Evolutionary conservation across 2,888 invertebrate species (phyloP).

Genomic region (Brenthis ino): DNA sequence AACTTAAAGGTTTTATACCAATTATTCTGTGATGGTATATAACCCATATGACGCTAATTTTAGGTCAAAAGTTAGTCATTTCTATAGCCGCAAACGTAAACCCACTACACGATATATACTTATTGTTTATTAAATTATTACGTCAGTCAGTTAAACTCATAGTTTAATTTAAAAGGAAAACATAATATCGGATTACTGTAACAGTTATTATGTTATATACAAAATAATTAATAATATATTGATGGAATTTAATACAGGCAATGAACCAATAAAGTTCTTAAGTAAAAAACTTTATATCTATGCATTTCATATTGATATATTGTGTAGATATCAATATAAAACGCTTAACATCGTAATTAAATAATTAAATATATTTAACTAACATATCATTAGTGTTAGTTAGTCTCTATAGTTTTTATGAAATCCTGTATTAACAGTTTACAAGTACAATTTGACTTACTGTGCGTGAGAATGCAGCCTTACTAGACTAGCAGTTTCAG

Average conservation of each 20-base stretch:
- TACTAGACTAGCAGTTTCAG: constrained; percentile 38
- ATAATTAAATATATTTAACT: too few species aligned
- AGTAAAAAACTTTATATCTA: too few species aligned
- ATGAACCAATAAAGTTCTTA: neutral
- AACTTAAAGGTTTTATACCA: too few species aligned
- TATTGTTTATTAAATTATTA: constrained; percentile 9
- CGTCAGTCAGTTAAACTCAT: constrained; percentile 22
- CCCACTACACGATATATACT: neutral
- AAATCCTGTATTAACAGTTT: too few species aligned
- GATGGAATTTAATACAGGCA: constrained; percentile 3
- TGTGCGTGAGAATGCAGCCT: constrained; percentile 27
- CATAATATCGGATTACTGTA: constrained; percentile 19
- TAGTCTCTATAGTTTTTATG: too few species aligned
- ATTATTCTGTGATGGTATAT: neutral
- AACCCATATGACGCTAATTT: constrained; percentile 10
- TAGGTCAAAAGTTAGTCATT: constrained; percentile 10
- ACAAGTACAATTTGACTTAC: neutral
- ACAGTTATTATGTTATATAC: constrained; percentile 20
- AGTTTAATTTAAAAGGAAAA: constrained; percentile 24
- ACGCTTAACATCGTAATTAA: too few species aligned
- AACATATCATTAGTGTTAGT: too few species aligned
- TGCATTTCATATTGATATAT: too few species aligned
- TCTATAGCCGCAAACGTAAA: constrained; percentile 5
- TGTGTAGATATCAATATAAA: too few species aligned
- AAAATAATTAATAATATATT: constrained; percentile 8